Evolutionary conservation across 1,140 invertebrate genomes (phyloP), one percentile per base, ranked within the genome.

Genomic region (Heliconius hewitsoni): DNA sequence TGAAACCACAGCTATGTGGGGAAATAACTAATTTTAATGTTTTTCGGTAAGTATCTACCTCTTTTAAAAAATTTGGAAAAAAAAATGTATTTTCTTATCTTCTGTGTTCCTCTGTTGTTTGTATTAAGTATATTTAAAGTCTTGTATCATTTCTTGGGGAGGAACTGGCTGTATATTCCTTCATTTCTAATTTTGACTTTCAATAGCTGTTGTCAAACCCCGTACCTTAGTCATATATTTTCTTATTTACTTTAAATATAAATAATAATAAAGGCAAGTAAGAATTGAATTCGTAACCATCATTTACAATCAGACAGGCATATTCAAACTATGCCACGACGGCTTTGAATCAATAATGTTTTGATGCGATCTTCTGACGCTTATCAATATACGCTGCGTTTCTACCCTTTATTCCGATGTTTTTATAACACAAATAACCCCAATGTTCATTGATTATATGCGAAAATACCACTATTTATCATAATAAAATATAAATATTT

Each of bases 1-100:
- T 85, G 88, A 86, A 87, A 86, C 87, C 80, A 82, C 81, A 84
- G 86, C 82, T 86, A 86, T 88, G 84, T 84, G 81, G 77, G 81
- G 77, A 84, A 74, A 80, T 74, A 52, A 57, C 74, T 79, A 66
- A 81, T 76, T 85, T 84, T n/a, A 74, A 73, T 72, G 66, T 78
- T 79, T 80, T 80, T 86, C 72, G 85, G 87, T 89, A 77, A 86
- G 87, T 84, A 30, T 19, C 55, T 57, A 11, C 9, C 27, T 30
- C 30, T 5, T 30, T 27, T 13, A 5, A 60, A 60, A 66, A 57
- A 0, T 0, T 3, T 30, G 27, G 3, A n/a, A 30, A 66, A 27
- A 27, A 18, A 23, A 0, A 34, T 57, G 55, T 57, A n/a, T 57
- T 23, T 57, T 66, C 3, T 27, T 66, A 30, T 66, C 27, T 66